Evolutionary conservation across 92 coral and sea anemone genomes (phyloP).

Genomic region (Hydrozoanthus gracilis): DNA sequence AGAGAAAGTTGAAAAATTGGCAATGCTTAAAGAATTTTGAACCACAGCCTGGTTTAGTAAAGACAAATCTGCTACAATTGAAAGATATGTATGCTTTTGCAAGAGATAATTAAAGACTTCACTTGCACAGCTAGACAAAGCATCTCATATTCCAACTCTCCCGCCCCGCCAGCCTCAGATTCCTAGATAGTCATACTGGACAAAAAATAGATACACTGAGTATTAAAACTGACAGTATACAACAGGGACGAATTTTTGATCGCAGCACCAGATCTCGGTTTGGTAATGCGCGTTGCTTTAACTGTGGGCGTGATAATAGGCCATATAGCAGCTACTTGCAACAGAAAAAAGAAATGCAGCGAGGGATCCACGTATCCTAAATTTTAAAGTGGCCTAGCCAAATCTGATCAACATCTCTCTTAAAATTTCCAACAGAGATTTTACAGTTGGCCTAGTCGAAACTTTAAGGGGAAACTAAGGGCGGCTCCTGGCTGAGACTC

Average conservation of each 20-base stretch:
- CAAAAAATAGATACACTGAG: no score
- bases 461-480: not conserved
- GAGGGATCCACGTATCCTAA: not conserved
- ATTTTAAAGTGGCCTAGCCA: not conserved
- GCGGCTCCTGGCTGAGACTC: not conserved
- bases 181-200: no score
- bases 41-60: not conserved
- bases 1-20: constrained; percentile 21
- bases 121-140: not conserved
- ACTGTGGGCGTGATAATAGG: not conserved
- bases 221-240: no score
- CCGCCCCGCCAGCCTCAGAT: no score
- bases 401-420: not conserved
- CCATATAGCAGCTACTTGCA: not conserved
- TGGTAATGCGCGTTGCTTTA: not conserved
- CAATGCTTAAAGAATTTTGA: not conserved
- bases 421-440: not conserved
- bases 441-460: not conserved
- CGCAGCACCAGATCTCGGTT: not conserved
- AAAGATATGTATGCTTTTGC: not conserved
- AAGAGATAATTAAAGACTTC: not conserved
- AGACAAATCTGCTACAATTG: not conserved
- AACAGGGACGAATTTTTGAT: not conserved
- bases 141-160: no score
- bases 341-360: not conserved